Percentiles rank a stretch among this genome's conserved stretches.
Evolutionary conservation across 2,888 invertebrate species (phyloP).

Genomic region (Unio pictorum): DNA sequence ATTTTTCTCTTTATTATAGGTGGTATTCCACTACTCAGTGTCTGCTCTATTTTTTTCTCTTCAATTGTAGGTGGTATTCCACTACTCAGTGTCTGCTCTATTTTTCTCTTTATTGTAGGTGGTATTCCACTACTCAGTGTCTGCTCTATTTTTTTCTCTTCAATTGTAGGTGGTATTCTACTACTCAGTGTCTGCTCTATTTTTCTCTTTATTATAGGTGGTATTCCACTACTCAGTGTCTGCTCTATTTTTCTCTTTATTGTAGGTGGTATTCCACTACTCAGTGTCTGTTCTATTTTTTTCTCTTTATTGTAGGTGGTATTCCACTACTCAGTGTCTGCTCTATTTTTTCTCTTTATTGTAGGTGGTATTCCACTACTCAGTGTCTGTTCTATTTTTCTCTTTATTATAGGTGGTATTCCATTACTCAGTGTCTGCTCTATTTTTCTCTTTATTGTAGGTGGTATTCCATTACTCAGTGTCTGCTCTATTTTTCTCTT

Average conservation of each 20-base stretch:
- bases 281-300: not conserved
- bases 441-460: slow-evolving; percentile 52
- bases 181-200: slow-evolving; percentile 72
- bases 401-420: slow-evolving; percentile 77
- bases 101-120: slow-evolving; percentile 69
- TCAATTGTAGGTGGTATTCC: slow-evolving; percentile 80
- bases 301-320: slow-evolving; percentile 74
- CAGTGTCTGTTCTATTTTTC: not conserved
- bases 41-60: not conserved
- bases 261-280: slow-evolving; percentile 85
- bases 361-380: slow-evolving; percentile 85
- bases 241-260: slow-evolving; percentile 1
- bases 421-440: slow-evolving; percentile 77
- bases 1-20: slow-evolving; percentile 62
- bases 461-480: slow-evolving; percentile 84
- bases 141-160: not conserved
- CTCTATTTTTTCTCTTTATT: slow-evolving; percentile 7
- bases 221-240: slow-evolving; percentile 83
- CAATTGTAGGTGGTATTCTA: slow-evolving; percentile 83
- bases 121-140: slow-evolving; percentile 83
- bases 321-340: slow-evolving; percentile 80
- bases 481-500: not conserved
- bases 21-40: slow-evolving; percentile 83
- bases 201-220: slow-evolving; percentile 69
- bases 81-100: slow-evolving; percentile 75